A percentile compares a stretch with the other conserved stretches of the same genome.
Evolutionary conservation across 2,113 vertebrate species (phyloP).

Genomic region (Parotia lawesii): DNA sequence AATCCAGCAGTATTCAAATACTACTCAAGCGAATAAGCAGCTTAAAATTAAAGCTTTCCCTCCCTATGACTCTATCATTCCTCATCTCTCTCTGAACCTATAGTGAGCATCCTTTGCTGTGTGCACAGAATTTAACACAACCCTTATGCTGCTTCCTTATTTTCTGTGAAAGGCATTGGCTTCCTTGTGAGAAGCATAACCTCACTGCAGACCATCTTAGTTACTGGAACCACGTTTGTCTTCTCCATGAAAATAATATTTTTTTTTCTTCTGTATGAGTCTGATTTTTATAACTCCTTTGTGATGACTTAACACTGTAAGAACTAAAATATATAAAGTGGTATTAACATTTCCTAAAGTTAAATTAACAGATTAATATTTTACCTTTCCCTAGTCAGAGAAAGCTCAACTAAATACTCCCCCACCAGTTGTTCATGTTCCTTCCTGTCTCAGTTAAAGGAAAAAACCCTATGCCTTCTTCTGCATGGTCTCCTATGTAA

Average conservation of each 20-base stretch:
- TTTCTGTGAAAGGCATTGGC: not conserved
- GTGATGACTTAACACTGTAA: not conserved
- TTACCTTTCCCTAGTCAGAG: not conserved
- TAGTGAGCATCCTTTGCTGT: rapidly evolving
- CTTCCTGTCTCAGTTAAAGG: not conserved
- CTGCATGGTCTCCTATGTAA: not conserved
- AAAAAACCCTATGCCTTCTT: rapidly evolving
- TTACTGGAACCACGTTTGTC: not conserved
- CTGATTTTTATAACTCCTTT: not conserved
- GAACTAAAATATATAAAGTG: not conserved
- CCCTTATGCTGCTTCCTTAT: not conserved
- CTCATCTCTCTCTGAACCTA: not conserved
- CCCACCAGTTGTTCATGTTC: not conserved
- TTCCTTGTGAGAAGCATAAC: not conserved
- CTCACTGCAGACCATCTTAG: not conserved
- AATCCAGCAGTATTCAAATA: not conserved
- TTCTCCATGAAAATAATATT: not conserved
- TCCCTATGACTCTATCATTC: not conserved
- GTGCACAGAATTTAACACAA: not conserved
- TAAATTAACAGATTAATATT: not conserved
- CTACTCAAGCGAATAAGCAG: not conserved
- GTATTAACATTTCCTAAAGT: not conserved
- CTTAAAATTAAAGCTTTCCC: not conserved
- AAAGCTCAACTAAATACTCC: not conserved
- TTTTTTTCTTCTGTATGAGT: not conserved